Evolutionary conservation across 2,797 vertebrate species (phyloP), one percentile per base, ranked within the genome.

Genomic region (Emydoidea blandingii): DNA sequence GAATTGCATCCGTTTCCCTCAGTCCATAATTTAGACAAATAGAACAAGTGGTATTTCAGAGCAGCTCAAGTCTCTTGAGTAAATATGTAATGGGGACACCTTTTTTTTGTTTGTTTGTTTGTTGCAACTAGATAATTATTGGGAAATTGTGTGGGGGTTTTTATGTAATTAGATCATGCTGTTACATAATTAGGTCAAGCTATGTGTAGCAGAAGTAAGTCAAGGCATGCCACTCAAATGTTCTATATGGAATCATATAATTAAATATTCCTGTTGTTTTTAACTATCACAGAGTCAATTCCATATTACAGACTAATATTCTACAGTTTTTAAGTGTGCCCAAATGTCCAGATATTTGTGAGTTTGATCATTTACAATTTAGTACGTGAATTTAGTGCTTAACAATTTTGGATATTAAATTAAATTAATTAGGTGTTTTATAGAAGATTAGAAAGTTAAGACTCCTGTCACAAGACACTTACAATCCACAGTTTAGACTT

Each of bases 61-160:
- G 89, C 94, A 97, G 94, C 92, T 95, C 94, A 94, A 56, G 89
- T 98, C 97, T 97, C 97, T 50, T 44, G 96, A 92, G 97, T 91
- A 95, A 90, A 81, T 49, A 76, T 95, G 90, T 95, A 96, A 96
- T 1, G 68, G 90, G 86, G 92, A 85, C 56, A 88, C 62, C 90
- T 95, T 97, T 59, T 31, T 59, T 14, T 18, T 65, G 18, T n/a
- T 49, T 49, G 12, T 49, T 49, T 50, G 15, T 68, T 37, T n/a
- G 18, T 10, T 15, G 65, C 93, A 96, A 85, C 83, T 96, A 86
- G 96, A 96, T 97, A 96, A 96, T 97, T 96, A 96, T 93, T 90
- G 94, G 89, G 95, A 92, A 96, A 90, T 87, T 87, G 85, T 79
- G 47, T 0, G 0, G 88, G 87, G 76, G 79, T 90, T 97, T 93